These are phyloP conservation scores for Epinotia ramella DNA, from an alignment of 2,888 invertebrate species.

Conservation along the genomic window DNA sequence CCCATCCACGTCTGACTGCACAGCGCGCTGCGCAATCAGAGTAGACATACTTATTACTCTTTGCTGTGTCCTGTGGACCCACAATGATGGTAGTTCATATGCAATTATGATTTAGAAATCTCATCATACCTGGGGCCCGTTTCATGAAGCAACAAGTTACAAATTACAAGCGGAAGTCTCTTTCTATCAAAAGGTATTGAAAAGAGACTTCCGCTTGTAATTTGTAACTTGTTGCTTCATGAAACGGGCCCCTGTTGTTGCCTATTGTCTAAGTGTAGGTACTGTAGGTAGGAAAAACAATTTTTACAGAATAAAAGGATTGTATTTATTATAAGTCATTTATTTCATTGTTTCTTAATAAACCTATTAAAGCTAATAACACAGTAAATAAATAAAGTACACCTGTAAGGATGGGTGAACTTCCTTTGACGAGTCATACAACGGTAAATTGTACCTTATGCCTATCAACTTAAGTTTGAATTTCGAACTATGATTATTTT, in stretches of 20 bases:
- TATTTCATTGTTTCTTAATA: constrained; percentile 27
- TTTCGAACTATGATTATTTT: too few relatives aligned
- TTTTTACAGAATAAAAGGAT: constrained; percentile 26
- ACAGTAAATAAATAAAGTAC: not conserved
- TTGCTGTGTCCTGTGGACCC: not conserved
- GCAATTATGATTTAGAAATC: constrained; percentile 20
- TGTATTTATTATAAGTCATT: constrained; percentile 20
- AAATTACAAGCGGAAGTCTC: too few relatives aligned
- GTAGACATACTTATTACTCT: too few relatives aligned
- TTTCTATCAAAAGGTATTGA: too few relatives aligned
- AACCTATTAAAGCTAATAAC: constrained; percentile 33
- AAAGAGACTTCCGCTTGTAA: too few relatives aligned
- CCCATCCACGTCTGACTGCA: not conserved
- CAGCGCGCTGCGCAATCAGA: not conserved
- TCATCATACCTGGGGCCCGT: too few relatives aligned
- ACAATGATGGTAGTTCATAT: not conserved
- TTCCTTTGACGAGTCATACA: not conserved
- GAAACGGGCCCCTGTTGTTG: too few relatives aligned
- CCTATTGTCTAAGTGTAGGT: constrained; percentile 7
- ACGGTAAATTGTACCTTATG: not conserved
- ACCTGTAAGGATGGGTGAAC: not conserved
- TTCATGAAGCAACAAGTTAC: too few relatives aligned
- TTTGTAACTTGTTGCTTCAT: too few relatives aligned
- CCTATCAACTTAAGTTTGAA: not conserved
- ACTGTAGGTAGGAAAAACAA: constrained; percentile 1